A percentile compares a stretch with the other conserved stretches of the same genome.
Evolutionary conservation across 1,140 invertebrate genomes (phyloP).

Genomic region (Acromyrmex charruanus): DNA sequence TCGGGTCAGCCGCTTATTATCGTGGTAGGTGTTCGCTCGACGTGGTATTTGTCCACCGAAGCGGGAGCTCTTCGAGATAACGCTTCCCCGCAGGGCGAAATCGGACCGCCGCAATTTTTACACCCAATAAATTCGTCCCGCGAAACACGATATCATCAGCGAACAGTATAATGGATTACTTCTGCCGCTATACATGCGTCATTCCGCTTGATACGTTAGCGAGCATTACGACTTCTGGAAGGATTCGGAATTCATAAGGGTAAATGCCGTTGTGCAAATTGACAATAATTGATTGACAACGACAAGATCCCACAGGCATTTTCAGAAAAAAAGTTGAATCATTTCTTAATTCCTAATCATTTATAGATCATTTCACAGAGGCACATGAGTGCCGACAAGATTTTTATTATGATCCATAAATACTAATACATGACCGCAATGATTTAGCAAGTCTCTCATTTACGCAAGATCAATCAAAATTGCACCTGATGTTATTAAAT

Average conservation of each 20-base stretch:
- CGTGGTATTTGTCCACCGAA: conserved; percentile 74
- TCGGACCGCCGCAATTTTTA: conserved; percentile 54
- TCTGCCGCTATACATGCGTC: neutral
- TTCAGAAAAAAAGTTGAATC: neutral
- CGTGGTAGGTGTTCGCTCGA: conserved; percentile 84
- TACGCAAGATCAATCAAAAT: conserved; percentile 1
- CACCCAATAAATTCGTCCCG: conserved; percentile 68
- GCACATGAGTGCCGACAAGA: neutral
- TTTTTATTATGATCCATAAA: neutral
- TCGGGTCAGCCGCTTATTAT: conserved; percentile 86
- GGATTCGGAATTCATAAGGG: neutral
- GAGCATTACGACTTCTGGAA: neutral
- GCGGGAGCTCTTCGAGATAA: conserved; percentile 79
- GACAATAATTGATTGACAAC: neutral
- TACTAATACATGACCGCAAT: neutral
- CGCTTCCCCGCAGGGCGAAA: conserved; percentile 57
- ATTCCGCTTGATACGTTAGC: neutral
- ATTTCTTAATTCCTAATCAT: neutral
- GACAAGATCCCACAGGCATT: neutral
- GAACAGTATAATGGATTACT: conserved; percentile 23
- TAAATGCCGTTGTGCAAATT: neutral
- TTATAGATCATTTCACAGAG: neutral
- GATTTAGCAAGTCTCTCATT: neutral
- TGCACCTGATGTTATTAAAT: neutral
- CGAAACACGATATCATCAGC: conserved; percentile 64